A percentile compares a stretch with the other conserved stretches of the same genome.
Evolutionary conservation across 2,797 vertebrate species (phyloP).

Genomic region (Eremophila alpestris): DNA sequence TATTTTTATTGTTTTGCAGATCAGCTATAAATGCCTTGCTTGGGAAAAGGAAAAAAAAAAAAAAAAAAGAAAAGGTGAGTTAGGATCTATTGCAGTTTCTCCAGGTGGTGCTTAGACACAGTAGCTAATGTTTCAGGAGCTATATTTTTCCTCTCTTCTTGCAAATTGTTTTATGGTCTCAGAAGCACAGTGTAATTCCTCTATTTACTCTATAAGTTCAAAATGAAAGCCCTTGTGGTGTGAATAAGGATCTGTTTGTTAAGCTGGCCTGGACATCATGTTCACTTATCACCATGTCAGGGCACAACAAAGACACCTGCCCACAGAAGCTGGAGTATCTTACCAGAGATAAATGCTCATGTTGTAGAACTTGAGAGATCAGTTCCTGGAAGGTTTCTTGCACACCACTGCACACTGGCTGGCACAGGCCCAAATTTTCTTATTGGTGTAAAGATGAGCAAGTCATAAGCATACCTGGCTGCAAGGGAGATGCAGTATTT

Average conservation of each 20-base stretch:
- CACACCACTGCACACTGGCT: fast-evolving
- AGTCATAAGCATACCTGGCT: neutral
- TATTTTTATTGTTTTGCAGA: neutral
- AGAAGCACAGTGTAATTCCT: neutral
- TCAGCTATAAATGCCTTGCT: neutral
- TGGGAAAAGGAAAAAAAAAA: neutral
- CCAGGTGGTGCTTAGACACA: neutral
- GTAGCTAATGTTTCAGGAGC: neutral
- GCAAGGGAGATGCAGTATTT: neutral
- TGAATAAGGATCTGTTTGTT: neutral
- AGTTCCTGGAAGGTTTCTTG: neutral
- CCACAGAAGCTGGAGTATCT: neutral
- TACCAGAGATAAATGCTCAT: neutral
- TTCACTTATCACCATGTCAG: neutral
- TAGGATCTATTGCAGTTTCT: neutral
- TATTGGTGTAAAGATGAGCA: neutral
- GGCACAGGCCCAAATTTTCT: neutral
- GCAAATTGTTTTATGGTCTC: neutral
- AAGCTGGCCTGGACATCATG: neutral
- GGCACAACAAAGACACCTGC: neutral
- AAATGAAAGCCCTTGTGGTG: neutral
- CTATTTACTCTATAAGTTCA: neutral
- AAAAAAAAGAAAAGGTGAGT: neutral
- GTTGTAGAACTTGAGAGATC: neutral
- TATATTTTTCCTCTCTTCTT: neutral